phyloP scores from a whole-genome alignment of 2,888 invertebrate species.

The Ganaspis brasiliensis region DNA sequence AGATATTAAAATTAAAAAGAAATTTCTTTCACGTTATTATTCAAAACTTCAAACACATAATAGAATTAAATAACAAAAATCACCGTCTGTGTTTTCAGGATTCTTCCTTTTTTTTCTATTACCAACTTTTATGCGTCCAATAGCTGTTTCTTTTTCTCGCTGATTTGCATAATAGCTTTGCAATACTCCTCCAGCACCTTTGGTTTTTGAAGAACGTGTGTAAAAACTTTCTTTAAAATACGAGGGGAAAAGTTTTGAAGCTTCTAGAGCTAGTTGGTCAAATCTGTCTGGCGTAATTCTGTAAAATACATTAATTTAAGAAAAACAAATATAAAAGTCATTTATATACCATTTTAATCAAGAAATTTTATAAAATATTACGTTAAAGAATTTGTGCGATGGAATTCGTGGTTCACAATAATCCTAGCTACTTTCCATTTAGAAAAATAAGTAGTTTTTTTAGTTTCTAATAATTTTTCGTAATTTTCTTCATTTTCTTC shows the following conservation, averaged over 20 bases:
- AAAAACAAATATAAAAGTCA: neutral
- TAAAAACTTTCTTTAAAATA: conserved; percentile 32
- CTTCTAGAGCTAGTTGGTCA: conserved; percentile 5
- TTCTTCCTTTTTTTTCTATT: neutral
- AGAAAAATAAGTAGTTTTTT: conserved; percentile 41
- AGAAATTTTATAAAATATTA: neutral
- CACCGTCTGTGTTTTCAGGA: neutral
- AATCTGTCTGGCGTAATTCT: conserved; percentile 45
- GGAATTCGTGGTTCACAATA: conserved; percentile 37
- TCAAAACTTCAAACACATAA: neutral
- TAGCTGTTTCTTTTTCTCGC: conserved; percentile 47
- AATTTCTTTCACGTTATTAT: neutral
- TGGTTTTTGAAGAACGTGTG: conserved; percentile 23
- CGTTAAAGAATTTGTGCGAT: conserved; percentile 16
- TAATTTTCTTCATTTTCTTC: conserved; percentile 41
- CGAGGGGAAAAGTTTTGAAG: conserved; percentile 33
- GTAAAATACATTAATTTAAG: neutral
- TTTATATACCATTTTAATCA: neutral
- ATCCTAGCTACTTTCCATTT: conserved; percentile 42
- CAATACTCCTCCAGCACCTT: conserved; percentile 45
- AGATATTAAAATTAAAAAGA: too few species aligned
- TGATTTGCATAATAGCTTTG: conserved; percentile 46
- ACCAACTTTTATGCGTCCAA: conserved; percentile 8
- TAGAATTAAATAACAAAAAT: neutral
- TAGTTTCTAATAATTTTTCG: conserved; percentile 17